Percentiles rank a stretch among this genome's conserved stretches.
These are phyloP conservation scores for Harpagifer antarcticus DNA, from an alignment of 2,797 vertebrate species.

Conservation along the genomic window DNA sequence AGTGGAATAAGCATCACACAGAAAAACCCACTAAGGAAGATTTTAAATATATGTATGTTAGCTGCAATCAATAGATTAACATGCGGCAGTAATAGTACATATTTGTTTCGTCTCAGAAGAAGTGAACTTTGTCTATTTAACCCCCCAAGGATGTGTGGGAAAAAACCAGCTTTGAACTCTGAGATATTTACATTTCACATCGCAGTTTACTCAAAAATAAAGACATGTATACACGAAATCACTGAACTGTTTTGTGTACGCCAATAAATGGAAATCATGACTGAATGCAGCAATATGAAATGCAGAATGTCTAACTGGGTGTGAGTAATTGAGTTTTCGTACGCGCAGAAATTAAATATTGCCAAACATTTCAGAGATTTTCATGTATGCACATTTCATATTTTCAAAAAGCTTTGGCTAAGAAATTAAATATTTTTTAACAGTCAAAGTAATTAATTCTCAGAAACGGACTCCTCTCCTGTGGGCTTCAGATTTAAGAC, in stretches of 20 bases:
- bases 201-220: conserved; percentile 15
- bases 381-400: conserved; percentile 28
- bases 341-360: conserved; percentile 39
- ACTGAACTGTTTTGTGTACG: conserved; percentile 34
- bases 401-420: conserved; percentile 48
- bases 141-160: neutral
- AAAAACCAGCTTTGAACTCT: conserved; percentile 26
- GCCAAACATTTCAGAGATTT: conserved; percentile 53
- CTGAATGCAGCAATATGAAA: conserved; percentile 30
- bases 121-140: conserved; percentile 12
- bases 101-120: conserved; percentile 33
- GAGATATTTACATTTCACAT: conserved; percentile 32
- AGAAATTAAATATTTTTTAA: conserved; percentile 60
- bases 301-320: conserved; percentile 22
- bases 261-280: conserved; percentile 40
- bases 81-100: neutral
- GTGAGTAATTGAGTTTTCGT: conserved; percentile 50
- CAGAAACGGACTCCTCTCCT: conserved; percentile 49
- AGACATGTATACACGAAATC: conserved; percentile 23
- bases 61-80: conserved; percentile 16
- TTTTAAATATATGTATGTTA: conserved; percentile 8
- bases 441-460: conserved; percentile 59
- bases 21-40: conserved; percentile 5
- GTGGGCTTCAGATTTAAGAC: conserved; percentile 54
- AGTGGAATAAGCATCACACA: neutral